phyloP scores from a whole-genome alignment of 2,888 invertebrate genomes.

The Lasioglossum marginatum region DNA sequence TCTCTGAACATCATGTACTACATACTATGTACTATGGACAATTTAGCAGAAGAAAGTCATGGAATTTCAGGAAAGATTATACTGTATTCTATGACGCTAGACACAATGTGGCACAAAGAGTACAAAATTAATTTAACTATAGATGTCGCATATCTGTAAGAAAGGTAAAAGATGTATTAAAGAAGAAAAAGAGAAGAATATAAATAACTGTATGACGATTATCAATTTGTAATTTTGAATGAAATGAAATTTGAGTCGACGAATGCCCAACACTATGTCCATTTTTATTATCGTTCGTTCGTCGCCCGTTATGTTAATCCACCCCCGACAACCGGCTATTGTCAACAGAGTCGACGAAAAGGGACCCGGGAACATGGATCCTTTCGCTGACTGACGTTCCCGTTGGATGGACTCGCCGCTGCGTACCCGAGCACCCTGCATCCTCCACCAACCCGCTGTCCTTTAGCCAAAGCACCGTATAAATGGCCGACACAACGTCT shows the following conservation, averaged over 20 bases:
- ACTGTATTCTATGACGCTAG: no score
- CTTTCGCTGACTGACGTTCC: neutral
- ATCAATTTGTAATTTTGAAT: neutral
- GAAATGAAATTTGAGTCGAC: neutral
- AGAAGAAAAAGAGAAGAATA: no score
- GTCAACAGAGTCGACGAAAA: neutral
- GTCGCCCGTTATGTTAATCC: neutral
- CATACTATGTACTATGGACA: no score
- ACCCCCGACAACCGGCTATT: neutral
- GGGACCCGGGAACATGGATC: neutral
- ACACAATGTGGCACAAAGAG: no score
- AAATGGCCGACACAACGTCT: slow-evolving; percentile 5
- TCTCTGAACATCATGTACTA: no score
- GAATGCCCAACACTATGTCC: slow-evolving; percentile 1
- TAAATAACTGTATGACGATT: no score
- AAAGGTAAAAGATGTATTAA: no score
- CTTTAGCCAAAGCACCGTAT: slow-evolving; percentile 3
- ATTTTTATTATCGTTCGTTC: neutral
- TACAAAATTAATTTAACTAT: no score
- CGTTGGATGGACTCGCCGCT: neutral
- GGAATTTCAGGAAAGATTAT: no score
- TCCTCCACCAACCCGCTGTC: neutral
- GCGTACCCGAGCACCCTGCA: slow-evolving; percentile 11
- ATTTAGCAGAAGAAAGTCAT: no score
- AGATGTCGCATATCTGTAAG: no score